phyloP scores from a whole-genome alignment of 2,797 vertebrate genomes.

The Dendrocincla fuliginosa region DNA sequence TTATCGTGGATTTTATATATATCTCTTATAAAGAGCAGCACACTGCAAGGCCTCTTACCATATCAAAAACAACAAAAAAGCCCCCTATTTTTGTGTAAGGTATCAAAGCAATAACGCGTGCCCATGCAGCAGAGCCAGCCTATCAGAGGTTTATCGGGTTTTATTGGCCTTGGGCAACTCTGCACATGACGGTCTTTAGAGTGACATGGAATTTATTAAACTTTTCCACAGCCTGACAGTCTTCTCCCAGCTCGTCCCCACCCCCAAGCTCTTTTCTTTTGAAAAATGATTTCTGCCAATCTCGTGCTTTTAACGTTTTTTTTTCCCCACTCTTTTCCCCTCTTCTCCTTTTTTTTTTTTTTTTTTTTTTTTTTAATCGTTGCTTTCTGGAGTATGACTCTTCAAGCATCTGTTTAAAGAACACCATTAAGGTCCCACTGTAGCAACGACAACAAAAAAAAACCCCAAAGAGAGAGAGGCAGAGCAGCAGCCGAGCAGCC shows the following conservation, averaged over 20 bases:
- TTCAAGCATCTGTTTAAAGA: constrained; percentile 31
- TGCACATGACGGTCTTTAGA: constrained; percentile 64
- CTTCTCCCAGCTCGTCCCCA: constrained; percentile 43
- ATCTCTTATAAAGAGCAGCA: constrained; percentile 32
- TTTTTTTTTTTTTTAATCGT: background rate
- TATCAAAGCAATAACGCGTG: constrained; percentile 29
- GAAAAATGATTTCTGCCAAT: constrained; percentile 63
- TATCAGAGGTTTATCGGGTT: constrained; percentile 57
- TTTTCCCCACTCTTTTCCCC: background rate
- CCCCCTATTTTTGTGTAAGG: background rate
- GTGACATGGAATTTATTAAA: constrained; percentile 72
- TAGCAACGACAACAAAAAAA: background rate
- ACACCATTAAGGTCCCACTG: background rate
- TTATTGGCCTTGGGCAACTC: constrained; percentile 67
- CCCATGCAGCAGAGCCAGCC: constrained; percentile 23
- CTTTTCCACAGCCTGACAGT: constrained; percentile 58
- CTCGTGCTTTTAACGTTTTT: constrained; percentile 7
- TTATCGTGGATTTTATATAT: constrained; percentile 44
- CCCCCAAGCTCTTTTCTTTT: constrained; percentile 47
- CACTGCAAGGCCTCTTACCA: constrained; percentile 51
- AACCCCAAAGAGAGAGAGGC: background rate
- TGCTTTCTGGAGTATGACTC: background rate
- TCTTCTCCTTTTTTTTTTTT: background rate
- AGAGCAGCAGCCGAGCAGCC: background rate
- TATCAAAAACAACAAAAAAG: constrained; percentile 42